phyloP scores from a whole-genome alignment of 2,113 vertebrate genomes.

The Ictidomys tridecemlineatus region DNA sequence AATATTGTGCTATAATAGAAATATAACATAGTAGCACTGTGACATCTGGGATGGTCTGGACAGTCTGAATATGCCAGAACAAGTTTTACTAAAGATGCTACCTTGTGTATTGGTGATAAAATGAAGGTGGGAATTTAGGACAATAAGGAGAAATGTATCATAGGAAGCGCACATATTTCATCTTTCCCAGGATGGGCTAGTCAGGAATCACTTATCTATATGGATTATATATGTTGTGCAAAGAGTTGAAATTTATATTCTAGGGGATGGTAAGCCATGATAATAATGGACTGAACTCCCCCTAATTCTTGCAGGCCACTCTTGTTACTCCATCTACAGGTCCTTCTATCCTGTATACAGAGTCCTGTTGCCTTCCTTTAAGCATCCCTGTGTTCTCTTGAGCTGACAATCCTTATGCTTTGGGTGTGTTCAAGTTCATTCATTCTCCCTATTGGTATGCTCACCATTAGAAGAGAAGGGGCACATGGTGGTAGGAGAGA shows the following conservation, averaged over 20 bases:
- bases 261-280: neutral
- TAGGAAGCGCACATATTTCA: neutral
- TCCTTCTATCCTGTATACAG: neutral
- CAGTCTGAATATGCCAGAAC: neutral
- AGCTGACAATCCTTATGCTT: neutral
- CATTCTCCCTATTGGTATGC: neutral
- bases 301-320: neutral
- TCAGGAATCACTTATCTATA: neutral
- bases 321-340: neutral
- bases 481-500: neutral
- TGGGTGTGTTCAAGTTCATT: neutral
- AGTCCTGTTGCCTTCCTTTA: neutral
- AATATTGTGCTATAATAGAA: neutral
- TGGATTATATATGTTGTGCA: neutral
- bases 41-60: neutral
- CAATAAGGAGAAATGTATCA: neutral
- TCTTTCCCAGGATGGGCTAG: neutral
- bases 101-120: neutral
- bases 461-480: neutral
- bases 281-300: neutral
- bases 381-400: neutral
- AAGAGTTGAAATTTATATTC: neutral
- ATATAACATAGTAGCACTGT: neutral
- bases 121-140: neutral
- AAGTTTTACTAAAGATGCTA: constrained; percentile 18